Base-by-base conservation (phyloP, 1,140 invertebrate species). In the Drosophila quadrilineata region DNA sequence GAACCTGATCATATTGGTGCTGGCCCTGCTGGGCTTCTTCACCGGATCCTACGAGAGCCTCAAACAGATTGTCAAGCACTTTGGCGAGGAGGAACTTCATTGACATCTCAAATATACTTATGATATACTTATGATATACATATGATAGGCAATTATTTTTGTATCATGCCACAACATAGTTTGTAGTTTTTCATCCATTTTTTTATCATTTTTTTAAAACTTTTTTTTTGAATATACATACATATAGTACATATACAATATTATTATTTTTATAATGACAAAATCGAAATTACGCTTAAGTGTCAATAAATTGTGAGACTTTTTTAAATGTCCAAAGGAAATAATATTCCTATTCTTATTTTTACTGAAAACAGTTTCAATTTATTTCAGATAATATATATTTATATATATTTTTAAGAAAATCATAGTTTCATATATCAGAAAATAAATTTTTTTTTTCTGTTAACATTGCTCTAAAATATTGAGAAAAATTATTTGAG, bases 1-100 rank as follows among this genome's bases (percentile, higher is more conserved):
- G 75, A 92, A 96, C 74, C 50, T 91, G 2, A 33, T 92, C 12
- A 94, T 96, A 10, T 89, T 95, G 0, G 3, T 92, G 0, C 90
- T 96, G 24, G 95, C 94, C 0, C 31, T 95, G 1, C 67, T 94
- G 21, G 94, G 95, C 2, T 95, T 95, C 87, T 69, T 92, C 0
- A 94, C 94, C 0, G 95, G 95, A 22, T 95, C 94, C 0, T 95
- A 94, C 75, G 93, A 94, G 56, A 95, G 94, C 71, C 65, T 95
- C 2, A 88, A 90, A 1, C 87, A 92, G 8, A 94, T 95, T 45
- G 65, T 94, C 10, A 66, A 70, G 28, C 75, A 88, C 43, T 89
- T 88, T 24, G 70, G 82, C 8, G 68, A 88, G 10, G 70, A 88
- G 52, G 57, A 71, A 6, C 3, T 58, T 2, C 66, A 69, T 21